phyloP scores from a whole-genome alignment of 2,113 vertebrate species.

The Girardinichthys multiradiatus region DNA sequence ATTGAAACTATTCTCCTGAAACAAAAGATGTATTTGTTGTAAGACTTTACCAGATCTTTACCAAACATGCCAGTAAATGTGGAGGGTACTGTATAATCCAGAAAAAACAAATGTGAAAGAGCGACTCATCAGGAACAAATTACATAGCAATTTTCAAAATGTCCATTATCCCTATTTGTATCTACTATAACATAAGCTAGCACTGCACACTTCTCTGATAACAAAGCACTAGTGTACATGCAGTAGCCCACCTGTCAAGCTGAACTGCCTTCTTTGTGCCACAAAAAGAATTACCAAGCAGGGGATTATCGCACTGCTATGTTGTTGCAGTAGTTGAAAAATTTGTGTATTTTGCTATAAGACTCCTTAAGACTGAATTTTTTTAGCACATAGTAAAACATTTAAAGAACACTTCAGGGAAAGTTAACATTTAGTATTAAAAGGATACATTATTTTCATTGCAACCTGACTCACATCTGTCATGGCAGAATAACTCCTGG shows the following conservation, averaged over 20 bases:
- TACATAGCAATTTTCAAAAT: neutral
- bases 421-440: neutral
- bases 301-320: neutral
- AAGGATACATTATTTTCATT: slow-evolving; percentile 22
- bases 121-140: neutral
- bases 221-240: neutral
- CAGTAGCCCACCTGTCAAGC: neutral
- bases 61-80: no score
- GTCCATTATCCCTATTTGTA: neutral
- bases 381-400: neutral
- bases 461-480: slow-evolving; percentile 14
- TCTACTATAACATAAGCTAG: no score
- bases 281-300: slow-evolving; percentile 3
- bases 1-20: no score
- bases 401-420: slow-evolving; percentile 16
- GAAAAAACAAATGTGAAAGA: neutral
- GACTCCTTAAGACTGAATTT: slow-evolving; percentile 7
- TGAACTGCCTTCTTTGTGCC: neutral
- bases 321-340: neutral
- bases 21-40: neutral
- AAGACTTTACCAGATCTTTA: no score
- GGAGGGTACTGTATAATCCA: neutral
- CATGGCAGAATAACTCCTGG: slow-evolving; percentile 10
- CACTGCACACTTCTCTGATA: neutral
- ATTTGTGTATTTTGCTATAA: slow-evolving; percentile 8